Evolutionary conservation across 2,888 invertebrate species (phyloP), one percentile per base, ranked within the genome.

Genomic region (Candidula unifasciata): DNA sequence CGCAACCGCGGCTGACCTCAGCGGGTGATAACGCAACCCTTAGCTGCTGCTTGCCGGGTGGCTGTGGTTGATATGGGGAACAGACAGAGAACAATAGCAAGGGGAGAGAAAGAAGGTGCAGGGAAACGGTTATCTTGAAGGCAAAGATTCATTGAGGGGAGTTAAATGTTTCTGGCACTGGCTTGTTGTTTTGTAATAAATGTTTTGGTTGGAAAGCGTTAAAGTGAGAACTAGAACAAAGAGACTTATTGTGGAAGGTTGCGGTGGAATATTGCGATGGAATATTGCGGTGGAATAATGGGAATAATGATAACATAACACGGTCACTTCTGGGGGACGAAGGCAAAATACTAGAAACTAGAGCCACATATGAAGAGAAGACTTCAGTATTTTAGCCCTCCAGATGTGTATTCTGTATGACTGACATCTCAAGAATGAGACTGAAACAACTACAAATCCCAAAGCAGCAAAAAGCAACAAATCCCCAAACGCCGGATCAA

Each of bases 1-100:
- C 80, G 44, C 80, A 68, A 68, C 68, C 68, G 44, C 68, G 80
- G 52, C 44, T 80, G 80, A 80, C 80, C 80, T 68, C 66, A 68
- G 44, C 60, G 68, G 80, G 66, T 44, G 74, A 54, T 74, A 54
- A 5, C 74, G 30, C 33, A 52, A 80, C 66, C 80, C 68, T 10
- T 68, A 68, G 27, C 68, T 30, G 27, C 35, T 68, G 18, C 52
- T 52, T 66, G 68, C 80, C 66, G 80, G 80, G 80, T 80, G 80
- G 80, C 80, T 27, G 68, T 27, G 68, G 66, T 44, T 52, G 44
- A 66, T 74, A 74, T 24, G 44, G 54, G 16, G 52, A 68, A 64
- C 37, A 18, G 21, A 16, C 16, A 21, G 68, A n/a, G n/a, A 64
- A 10, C 60, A 73, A n/a, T 13, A 30, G 5, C 21, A 60, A 60